These are phyloP conservation scores for Diaphora mendica DNA, from an alignment of 2,888 invertebrate genomes.

Conservation along the genomic window DNA sequence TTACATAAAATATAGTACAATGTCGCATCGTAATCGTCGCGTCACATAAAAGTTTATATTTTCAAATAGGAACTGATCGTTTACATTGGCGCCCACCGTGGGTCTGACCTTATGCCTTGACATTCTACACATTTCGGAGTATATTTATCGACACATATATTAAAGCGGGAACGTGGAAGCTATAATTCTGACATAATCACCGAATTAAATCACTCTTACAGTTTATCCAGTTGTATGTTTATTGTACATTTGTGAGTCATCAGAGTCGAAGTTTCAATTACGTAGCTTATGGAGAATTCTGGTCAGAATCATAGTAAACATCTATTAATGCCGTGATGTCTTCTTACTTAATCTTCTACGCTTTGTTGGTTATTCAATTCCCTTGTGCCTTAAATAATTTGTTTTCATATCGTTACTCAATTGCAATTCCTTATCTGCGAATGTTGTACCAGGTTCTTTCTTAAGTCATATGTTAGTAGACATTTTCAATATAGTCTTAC, in stretches of 20 bases:
- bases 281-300: background rate
- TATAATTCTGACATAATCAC: constrained; percentile 10
- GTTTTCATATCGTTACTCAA: background rate
- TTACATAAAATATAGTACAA: background rate
- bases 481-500: no score
- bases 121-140: constrained; percentile 16
- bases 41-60: constrained; percentile 4
- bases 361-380: background rate
- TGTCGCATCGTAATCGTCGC: constrained; percentile 1
- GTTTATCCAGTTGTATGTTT: background rate
- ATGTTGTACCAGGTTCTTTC: no score
- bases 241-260: background rate
- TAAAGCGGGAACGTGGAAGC: constrained; percentile 28
- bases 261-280: background rate
- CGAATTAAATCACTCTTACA: background rate
- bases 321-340: no score
- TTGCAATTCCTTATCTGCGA: no score
- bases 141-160: constrained; percentile 26
- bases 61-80: constrained; percentile 41
- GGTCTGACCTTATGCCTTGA: constrained; percentile 26
- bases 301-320: background rate
- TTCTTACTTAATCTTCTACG: background rate
- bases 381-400: background rate
- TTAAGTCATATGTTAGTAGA: no score
- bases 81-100: constrained; percentile 52